Base-by-base conservation (phyloP, 1,140 invertebrate species). In the Augochlora pura region DNA sequence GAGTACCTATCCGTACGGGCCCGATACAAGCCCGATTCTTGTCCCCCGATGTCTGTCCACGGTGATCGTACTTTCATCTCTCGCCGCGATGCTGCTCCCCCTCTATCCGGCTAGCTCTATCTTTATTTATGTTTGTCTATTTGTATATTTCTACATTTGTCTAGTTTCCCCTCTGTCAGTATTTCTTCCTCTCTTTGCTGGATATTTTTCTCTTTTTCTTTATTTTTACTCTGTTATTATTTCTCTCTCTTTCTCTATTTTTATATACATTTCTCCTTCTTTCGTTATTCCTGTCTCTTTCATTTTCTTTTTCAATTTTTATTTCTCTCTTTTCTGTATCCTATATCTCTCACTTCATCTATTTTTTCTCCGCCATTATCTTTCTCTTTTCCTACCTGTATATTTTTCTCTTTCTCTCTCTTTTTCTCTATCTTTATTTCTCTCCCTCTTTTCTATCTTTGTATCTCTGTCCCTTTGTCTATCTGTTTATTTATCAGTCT, bases 51-150 rank as follows among this genome's bases (percentile, higher is more conserved):
- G 68, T 57, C 54, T 57, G 54, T 77, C 64, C 72, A n/a, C 16
- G 59, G 70, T 72, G 57, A 82, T 78, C 73, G 79, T 82, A 75
- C 73, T 84, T 86, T 81, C 82, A 78, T 80, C 80, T 62, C 72
- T 62, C 69, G 60, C 60, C 32, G 63, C 74, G n/a, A n/a, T 59
- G 64, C 64, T 66, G n/a, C 73, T 84, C 81, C 39, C 54, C 72
- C n/a, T n/a, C n/a, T n/a, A n/a, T n/a, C n/a, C n/a, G n/a, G n/a
- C n/a, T n/a, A n/a, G 4, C 32, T 32, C 32, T 32, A 2, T 32
- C 32, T 32, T 32, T 32, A 32, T 32, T 32, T 32, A 32, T 32
- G 4, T 32, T 32, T 32, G 1, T 32, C 32, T 32, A 4, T 32
- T 32, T 32, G 1, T 32, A 1, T 32, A 32, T 32, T 32, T 32